Conservation (phyloP, 2,888 invertebrate species). For the Bellardia bayeri region DNA sequence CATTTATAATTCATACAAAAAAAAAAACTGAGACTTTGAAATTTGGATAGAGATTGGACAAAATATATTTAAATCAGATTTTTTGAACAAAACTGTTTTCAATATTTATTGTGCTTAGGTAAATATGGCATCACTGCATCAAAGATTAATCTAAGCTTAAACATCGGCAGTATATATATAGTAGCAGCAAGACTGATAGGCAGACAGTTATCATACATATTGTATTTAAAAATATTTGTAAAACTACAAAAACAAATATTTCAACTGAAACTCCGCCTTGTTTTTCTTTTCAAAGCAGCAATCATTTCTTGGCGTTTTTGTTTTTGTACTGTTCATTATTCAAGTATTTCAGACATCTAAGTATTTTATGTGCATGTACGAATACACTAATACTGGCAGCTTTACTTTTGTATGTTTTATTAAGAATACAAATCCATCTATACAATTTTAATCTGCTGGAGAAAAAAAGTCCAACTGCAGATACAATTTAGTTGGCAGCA, state of each 20-base stretch:
- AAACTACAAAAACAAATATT: slow-evolving; percentile 7
- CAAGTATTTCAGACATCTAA: slow-evolving; percentile 8
- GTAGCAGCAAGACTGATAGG: neutral
- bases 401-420: no score
- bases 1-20: no score
- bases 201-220: neutral
- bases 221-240: neutral
- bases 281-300: neutral
- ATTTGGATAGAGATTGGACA: no score
- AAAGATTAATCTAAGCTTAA: slow-evolving; percentile 41
- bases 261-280: slow-evolving; percentile 32
- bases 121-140: no score
- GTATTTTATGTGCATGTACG: slow-evolving; percentile 7
- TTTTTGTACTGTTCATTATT: neutral
- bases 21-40: no score
- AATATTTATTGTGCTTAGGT: no score
- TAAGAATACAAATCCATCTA: slow-evolving; percentile 10
- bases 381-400: neutral
- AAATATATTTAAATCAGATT: no score
- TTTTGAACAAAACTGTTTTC: no score
- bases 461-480: no score
- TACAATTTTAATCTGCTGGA: no score
- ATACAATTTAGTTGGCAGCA: no score
- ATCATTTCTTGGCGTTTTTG: slow-evolving; percentile 3
- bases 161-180: neutral